Percentiles rank a stretch among this genome's conserved stretches.
phyloP scores from a whole-genome alignment of 1,140 invertebrate genomes.

The Dreissena rostriformis region DNA sequence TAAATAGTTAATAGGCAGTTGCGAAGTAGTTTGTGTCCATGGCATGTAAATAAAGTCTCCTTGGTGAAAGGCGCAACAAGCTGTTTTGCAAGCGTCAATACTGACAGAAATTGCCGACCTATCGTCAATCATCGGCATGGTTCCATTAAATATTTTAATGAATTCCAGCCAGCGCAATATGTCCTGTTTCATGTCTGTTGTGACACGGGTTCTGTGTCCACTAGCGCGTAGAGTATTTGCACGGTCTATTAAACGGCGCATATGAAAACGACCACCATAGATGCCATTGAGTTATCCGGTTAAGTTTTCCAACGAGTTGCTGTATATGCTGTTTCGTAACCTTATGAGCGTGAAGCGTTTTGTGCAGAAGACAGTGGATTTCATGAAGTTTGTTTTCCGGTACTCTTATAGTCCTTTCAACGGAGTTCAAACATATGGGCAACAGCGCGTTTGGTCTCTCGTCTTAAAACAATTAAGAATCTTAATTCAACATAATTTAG shows the following conservation, averaged over 20 bases:
- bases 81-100: conserved; percentile 25
- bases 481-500: no score
- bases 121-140: neutral
- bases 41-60: conserved; percentile 17
- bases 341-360: neutral
- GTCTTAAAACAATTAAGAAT: no score
- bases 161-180: conserved; percentile 14
- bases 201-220: neutral
- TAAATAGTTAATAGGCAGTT: conserved; percentile 20
- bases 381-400: neutral
- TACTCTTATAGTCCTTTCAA: neutral
- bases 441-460: no score
- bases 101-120: neutral
- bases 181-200: neutral
- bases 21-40: neutral
- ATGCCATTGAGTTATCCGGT: neutral
- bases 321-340: neutral
- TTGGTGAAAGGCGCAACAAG: neutral
- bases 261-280: neutral
- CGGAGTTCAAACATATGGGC: conserved; percentile 1
- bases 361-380: neutral
- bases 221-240: neutral
- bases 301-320: conserved; percentile 16
- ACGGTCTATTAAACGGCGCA: neutral
- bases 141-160: conserved; percentile 14